Percentiles rank a stretch among this genome's conserved stretches.
phyloP scores from a whole-genome alignment of 2,888 invertebrate species.

The Graphium colonna region DNA sequence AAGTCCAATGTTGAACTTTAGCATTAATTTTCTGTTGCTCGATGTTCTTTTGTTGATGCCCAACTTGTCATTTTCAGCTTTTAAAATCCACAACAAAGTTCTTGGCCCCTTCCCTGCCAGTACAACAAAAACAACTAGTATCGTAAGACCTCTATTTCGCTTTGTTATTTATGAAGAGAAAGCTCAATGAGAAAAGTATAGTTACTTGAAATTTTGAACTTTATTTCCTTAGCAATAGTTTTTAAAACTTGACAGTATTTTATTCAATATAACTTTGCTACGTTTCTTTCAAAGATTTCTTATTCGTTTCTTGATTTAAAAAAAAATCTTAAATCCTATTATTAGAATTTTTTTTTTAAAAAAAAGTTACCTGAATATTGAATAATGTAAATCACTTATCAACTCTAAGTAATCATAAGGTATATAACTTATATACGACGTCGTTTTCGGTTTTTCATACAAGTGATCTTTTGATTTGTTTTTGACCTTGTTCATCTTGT shows the following conservation, averaged over 20 bases:
- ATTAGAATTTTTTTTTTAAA: too few relatives aligned
- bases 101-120: slow-evolving; percentile 10
- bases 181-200: slow-evolving; percentile 7
- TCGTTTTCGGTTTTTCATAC: too few relatives aligned
- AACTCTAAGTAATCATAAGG: too few relatives aligned
- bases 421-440: too few relatives aligned
- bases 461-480: too few relatives aligned
- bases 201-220: slow-evolving; percentile 18
- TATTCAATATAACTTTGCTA: slow-evolving; percentile 16
- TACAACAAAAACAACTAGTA: slow-evolving; percentile 5
- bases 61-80: slow-evolving; percentile 23
- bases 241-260: slow-evolving; percentile 21
- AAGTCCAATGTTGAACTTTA: background rate
- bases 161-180: background rate
- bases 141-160: slow-evolving; percentile 2
- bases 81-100: slow-evolving; percentile 21
- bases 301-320: too few relatives aligned
- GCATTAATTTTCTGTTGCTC: slow-evolving; percentile 3
- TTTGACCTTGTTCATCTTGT: too few relatives aligned
- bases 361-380: too few relatives aligned
- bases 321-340: too few relatives aligned
- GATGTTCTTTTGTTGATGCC: background rate
- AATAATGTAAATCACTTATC: too few relatives aligned
- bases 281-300: too few relatives aligned
- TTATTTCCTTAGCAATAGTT: slow-evolving; percentile 19